Evolutionary conservation across 1,140 invertebrate species (phyloP), one percentile per base, ranked within the genome.

Genomic region (Phymorhynchus buccinoides): DNA sequence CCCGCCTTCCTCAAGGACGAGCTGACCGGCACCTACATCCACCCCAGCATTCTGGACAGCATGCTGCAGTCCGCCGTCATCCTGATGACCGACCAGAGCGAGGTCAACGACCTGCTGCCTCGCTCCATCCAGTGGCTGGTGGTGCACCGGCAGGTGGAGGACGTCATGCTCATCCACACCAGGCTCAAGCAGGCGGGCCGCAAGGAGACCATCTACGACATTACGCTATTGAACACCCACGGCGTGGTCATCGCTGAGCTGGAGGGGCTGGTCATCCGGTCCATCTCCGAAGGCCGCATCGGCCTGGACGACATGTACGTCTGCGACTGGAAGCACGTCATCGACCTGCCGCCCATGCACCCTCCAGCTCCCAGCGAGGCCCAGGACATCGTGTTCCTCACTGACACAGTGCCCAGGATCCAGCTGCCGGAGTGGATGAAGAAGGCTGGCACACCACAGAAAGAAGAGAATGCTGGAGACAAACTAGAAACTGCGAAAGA

Each of bases 41-140:
- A 90, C 81, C 90, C 89, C 37, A 84, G 87, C 30, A 84, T 90
- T 41, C 77, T 90, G 12, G 89, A 89, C 86, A 87, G 85, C 18
- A 84, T 90, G 84, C 66, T 90, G 3, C 89, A 91, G 83, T 89
- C 87, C 3, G 82, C 85, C 0, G 82, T 86, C 35, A 84, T 86
- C n/a, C 71, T 86, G 39, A 86, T 86, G 82, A 39, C 77, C 14
- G 73, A 66, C 75, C 41, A 84, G 62, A 83, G 79, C 68, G 82
- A 84, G 16, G 85, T 78, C 22, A 79, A 78, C 35, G 85, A 86
- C 30, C 68, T 86, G 7, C 83, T 86, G 37, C 85, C 85, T 3
- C 41, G 82, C 18, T 84, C 82, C 4, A 52, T 86, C 27, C 42
- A 77, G 6, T 68, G 62, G 82, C 48, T 86, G 1, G 83, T 79